Evolutionary conservation across 1,140 invertebrate species (phyloP), one percentile per base, ranked within the genome.

Genomic region (Drosophila pseudoobscura): DNA sequence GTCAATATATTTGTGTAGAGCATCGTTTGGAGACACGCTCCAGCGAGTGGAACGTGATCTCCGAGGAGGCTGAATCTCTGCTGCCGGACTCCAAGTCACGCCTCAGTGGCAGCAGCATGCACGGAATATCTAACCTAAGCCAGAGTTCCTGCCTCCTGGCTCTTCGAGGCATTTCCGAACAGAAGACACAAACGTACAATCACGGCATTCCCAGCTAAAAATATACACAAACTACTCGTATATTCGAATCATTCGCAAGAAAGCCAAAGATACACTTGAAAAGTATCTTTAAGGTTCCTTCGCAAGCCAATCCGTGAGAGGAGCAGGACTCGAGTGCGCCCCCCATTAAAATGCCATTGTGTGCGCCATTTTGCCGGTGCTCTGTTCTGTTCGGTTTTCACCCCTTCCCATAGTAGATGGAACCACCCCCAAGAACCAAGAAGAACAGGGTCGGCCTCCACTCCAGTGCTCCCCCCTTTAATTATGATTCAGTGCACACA

Each of bases 401-500:
- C 59, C 59, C 59, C 59, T 53, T 53, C 31, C 11, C 15, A 6
- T 13, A 7, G 49, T 13, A 7, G 49, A 60, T 52, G 39, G 50
- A 62, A 63, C 17, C 65, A 49, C 56, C 63, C 51, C 51, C 65
- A 39, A 39, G 24, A 5, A 26, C 24, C 24, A 26, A 4, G 35
- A 39, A 39, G 11, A 39, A 39, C 35, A 39, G 35, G 11, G 35
- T 13, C 35, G 24, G 24, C 13, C 35, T 53, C n/a, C 49, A 26
- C 9, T 49, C 11, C 49, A 20, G 44, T 26, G 52, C 31, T 31
- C 51, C 46, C 51, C 47, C 46, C 59, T 74, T 88, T 87, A 87
- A 87, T 87, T 87, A 87, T 87, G 82, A 87, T 87, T 87, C 82
- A 87, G 83, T 87, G 83, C 82, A 87, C 82, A 87, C 83, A 88